Percentiles rank a stretch among this genome's conserved stretches.
Conservation (phyloP, 2,797 vertebrate genomes). For the Aselliscus stoliczkanus region DNA sequence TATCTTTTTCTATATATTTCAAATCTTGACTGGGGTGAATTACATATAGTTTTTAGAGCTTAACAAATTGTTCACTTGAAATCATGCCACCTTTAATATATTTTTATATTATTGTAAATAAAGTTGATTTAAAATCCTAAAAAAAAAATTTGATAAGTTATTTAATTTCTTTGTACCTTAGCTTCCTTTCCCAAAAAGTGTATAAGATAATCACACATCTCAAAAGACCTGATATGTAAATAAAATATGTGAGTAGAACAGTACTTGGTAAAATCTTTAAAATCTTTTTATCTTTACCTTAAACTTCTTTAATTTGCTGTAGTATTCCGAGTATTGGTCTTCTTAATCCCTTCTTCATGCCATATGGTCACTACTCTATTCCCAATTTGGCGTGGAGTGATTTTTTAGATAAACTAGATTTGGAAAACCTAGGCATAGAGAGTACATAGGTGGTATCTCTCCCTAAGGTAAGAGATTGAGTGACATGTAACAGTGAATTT, state of each 20-base stretch:
- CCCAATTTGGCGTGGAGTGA: not conserved
- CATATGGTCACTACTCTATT: not conserved
- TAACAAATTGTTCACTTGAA: not conserved
- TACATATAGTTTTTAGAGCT: not conserved
- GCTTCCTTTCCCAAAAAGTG: not conserved
- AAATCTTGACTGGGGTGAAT: not conserved
- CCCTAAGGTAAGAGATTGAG: not conserved
- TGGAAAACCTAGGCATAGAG: not conserved
- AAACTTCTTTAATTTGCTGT: not conserved
- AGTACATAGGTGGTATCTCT: not conserved
- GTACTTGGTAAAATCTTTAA: not conserved
- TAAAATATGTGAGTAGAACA: not conserved
- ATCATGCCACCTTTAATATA: not conserved
- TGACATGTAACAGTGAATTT: not conserved
- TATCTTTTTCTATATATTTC: not conserved
- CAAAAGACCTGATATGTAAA: not conserved
- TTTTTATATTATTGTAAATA: not conserved
- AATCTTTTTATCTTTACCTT: not conserved
- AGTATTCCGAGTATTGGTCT: not conserved
- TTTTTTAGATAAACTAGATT: not conserved
- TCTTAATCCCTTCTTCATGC: not conserved
- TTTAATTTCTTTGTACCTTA: not conserved
- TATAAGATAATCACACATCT: not conserved
- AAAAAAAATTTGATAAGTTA: not conserved
- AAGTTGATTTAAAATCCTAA: not conserved